Base-by-base conservation (phyloP, 92 coral and sea anemone genomes). In the Ricordea florida region DNA sequence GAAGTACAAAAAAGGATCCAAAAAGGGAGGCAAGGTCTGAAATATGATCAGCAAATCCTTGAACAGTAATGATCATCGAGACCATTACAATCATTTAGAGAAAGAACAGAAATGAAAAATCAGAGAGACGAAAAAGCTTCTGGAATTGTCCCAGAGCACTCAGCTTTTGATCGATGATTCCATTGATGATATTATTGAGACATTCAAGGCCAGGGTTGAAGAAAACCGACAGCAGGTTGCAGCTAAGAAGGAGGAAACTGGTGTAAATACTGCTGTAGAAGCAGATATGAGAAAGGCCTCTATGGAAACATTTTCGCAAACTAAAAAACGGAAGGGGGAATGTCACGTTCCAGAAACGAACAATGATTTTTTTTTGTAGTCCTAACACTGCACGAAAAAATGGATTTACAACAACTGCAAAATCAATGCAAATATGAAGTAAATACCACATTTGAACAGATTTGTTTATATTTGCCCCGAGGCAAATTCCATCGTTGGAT, bases 241-340 rank as follows among this genome's bases (percentile, higher is more conserved):
- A 67, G 75, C 35, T 64, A 23, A 66, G 9, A 66, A 44, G 58
- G 73, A 66, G 34, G 57, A 57, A 42, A 31, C 56, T 32, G 73
- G 33, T 29, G 57, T 65, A 32, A 73, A 80, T 8, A 24, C 74
- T 44, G 80, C 66, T 27, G 57, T 43, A 38, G 69, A 61, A 33
- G 57, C 27, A 27, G 86, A 80, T 24, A 70, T 80, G 86, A 31
- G 73, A 25, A 74, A 80, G 78, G 66, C 66, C 27, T 60, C 86
- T 15, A 60, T 80, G 73, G 79, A 80, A 70, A 57, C 86, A 24
- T 41, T 74, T 34, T 65, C 80, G 27, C 72, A 69, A 48, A 80
- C 40, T 31, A 60, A 48, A 49, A 70, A 80, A 59, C 51, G 79
- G 62, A 70, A 59, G 72, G 72, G 74, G 44, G 66, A 57, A 23